phyloP scores from a whole-genome alignment of 2,797 vertebrate species.

The Synaphobranchus kaupii region DNA sequence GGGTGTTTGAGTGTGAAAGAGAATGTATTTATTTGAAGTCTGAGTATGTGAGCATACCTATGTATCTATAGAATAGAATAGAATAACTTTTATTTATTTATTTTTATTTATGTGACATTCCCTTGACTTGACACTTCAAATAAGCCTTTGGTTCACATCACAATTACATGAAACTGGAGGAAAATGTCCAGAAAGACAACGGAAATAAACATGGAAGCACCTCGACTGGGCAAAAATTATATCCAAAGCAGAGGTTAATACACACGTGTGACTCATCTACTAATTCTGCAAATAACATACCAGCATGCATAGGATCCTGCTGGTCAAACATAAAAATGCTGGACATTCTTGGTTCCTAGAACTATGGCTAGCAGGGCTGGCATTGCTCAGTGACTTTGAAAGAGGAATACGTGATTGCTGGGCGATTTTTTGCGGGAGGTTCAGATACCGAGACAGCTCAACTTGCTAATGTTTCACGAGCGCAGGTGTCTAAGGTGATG shows the following conservation, averaged over 20 bases:
- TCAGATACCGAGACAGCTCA: background rate
- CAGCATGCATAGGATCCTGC: background rate
- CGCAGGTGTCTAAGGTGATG: background rate
- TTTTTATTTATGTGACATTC: background rate
- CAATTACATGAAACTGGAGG: background rate
- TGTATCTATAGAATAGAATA: background rate
- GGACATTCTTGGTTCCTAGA: background rate
- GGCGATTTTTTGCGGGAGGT: no score
- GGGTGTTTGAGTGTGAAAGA: background rate
- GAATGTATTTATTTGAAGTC: background rate
- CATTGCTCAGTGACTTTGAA: background rate
- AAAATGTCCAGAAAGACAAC: background rate
- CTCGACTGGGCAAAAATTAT: background rate
- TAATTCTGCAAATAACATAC: background rate
- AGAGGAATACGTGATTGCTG: no score
- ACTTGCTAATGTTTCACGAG: background rate
- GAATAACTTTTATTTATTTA: no score
- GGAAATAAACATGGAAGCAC: background rate
- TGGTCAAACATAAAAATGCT: no score
- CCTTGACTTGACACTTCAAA: background rate
- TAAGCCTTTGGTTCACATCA: background rate
- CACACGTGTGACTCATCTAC: background rate
- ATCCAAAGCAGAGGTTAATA: background rate
- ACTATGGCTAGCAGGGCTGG: background rate
- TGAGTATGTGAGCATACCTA: background rate